These are phyloP conservation scores for Cheilinus undulatus DNA, from an alignment of 2,113 vertebrate genomes.

Conservation along the genomic window DNA sequence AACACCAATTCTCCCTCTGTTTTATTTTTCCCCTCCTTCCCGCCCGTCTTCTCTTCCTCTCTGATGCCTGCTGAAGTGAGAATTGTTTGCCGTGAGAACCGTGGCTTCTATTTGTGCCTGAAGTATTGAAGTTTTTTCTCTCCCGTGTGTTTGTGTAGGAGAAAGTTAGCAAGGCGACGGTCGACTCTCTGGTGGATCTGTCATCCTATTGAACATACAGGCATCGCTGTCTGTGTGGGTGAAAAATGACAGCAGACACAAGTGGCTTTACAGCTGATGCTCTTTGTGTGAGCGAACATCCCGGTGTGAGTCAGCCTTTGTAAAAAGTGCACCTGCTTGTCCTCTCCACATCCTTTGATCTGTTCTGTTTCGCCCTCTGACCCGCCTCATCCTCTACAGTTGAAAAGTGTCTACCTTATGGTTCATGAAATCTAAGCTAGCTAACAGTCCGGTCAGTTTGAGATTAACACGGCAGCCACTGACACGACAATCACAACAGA, in stretches of 20 bases:
- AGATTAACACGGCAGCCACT: slow-evolving; percentile 1
- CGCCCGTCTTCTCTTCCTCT: not conserved
- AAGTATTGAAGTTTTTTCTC: slow-evolving; percentile 27
- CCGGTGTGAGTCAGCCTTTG: not conserved
- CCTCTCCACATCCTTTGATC: not conserved
- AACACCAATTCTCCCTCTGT: slow-evolving; percentile 18
- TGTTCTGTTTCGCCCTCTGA: not conserved
- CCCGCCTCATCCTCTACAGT: not conserved
- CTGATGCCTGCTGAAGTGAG: slow-evolving; percentile 12
- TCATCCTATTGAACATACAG: not conserved
- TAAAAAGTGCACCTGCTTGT: slow-evolving; percentile 13
- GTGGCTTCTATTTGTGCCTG: slow-evolving; percentile 12
- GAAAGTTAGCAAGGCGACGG: not conserved
- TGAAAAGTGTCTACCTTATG: not conserved
- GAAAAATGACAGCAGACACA: slow-evolving; percentile 23
- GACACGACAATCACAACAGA: not conserved
- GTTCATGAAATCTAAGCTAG: not conserved
- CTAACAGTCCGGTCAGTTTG: not conserved
- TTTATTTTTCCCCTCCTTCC: slow-evolving; percentile 1
- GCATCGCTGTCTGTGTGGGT: not conserved
- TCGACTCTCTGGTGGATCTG: not conserved
- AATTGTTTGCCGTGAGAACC: slow-evolving; percentile 32
- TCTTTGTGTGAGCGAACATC: not conserved
- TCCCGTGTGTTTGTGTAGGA: slow-evolving; percentile 3
- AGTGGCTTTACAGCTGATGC: not conserved